Evolutionary conservation across 2,113 vertebrate species (phyloP), one percentile per base, ranked within the genome.

Genomic region (Cochlearius cochlearius): DNA sequence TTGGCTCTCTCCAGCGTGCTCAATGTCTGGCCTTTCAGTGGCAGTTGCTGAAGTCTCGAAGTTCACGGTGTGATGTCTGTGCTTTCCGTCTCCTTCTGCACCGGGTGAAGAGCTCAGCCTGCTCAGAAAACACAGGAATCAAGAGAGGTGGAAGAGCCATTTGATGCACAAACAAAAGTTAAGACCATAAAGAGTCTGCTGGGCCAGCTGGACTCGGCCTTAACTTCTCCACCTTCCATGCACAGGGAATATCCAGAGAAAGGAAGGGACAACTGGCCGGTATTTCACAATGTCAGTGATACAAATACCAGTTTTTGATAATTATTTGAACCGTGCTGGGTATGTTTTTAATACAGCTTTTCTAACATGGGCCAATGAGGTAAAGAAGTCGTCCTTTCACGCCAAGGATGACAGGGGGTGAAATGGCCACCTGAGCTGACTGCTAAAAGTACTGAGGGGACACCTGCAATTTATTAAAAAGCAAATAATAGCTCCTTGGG

Each of bases 11-110:
- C 26, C 49, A 29, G 20, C n/a, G 27, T 41, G 38, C 21, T 77
- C 56, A 64, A 16, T 17, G 32, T 38, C 45, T 1, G 2, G 30
- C 45, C 25, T 82, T 92, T 62, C 12, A 1, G 3, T 36, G 5
- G 29, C 58, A 55, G 20, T 17, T 69, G 45, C 73, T 50, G 50
- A 59, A 17, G 27, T 10, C 39, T 58, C 1, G 2, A 63, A 71
- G 56, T 52, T 56, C 66, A 41, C 0, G 0, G 58, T 52, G 52
- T 1, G 4, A 30, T 14, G 27, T 20, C 47, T 52, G 53, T 43
- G 34, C 19, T 82, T 58, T 77, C 41, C 1, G 1, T 50, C n/a
- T 90, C 55, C 59, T 86, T 30, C 78, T 36, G 23, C 58, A 68
- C 27, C 20, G 39, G 15, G 16, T 11, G 34, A 74, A 73, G n/a